Conservation (phyloP, 2,888 invertebrate genomes). For the Dryococelus australis region DNA sequence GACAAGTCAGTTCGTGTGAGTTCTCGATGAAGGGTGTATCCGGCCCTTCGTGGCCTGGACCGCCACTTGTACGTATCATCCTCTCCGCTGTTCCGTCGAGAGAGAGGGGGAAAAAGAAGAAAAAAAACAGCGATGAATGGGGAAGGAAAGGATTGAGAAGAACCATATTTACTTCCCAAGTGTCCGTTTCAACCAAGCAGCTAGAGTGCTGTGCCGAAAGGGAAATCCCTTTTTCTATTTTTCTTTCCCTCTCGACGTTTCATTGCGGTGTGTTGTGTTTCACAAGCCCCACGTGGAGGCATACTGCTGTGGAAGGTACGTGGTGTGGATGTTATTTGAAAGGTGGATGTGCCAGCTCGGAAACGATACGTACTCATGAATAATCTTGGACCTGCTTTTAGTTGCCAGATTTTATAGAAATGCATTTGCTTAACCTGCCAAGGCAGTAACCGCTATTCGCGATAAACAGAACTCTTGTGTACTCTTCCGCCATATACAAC, state of each 20-base stretch:
- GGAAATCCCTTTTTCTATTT: neutral
- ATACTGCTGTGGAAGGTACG: too few species aligned
- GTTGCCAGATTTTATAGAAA: too few species aligned
- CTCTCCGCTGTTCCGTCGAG: neutral
- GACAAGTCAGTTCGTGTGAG: neutral
- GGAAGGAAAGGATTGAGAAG: slow-evolving; percentile 12
- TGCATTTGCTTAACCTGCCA: too few species aligned
- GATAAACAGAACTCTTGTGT: too few species aligned
- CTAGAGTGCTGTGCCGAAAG: neutral
- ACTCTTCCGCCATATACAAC: too few species aligned
- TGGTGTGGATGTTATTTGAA: too few species aligned
- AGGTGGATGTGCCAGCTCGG: too few species aligned
- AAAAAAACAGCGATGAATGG: neutral
- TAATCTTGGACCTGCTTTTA: too few species aligned
- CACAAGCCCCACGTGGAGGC: neutral
- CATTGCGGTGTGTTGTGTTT: neutral
- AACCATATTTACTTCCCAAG: neutral
- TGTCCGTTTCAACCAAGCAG: neutral
- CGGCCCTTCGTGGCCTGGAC: neutral
- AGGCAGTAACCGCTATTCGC: too few species aligned
- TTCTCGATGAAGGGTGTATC: neutral
- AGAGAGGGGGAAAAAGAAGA: neutral
- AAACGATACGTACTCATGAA: too few species aligned
- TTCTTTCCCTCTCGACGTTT: neutral
- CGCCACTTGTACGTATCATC: neutral